Conservation (phyloP, 2,797 vertebrate genomes). For the Aulostomus chinensis region DNA sequence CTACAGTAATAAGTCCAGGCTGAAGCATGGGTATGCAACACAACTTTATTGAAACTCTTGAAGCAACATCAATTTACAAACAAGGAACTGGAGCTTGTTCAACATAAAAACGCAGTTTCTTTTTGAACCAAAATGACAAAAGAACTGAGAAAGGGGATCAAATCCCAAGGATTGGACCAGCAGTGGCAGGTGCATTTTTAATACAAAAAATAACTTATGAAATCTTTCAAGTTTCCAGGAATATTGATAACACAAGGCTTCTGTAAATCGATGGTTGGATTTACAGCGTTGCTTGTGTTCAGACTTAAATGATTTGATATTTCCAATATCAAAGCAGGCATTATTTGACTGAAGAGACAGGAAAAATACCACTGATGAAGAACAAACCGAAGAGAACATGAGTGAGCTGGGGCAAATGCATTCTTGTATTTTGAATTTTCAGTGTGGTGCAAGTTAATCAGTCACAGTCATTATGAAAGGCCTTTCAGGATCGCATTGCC, state of each 20-base stretch:
- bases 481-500: conserved; percentile 80
- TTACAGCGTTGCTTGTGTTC: conserved; percentile 69
- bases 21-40: conserved; percentile 75
- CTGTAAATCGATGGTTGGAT: conserved; percentile 66
- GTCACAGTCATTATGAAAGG: conserved; percentile 77
- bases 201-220: conserved; percentile 84
- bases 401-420: conserved; percentile 72
- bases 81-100: conserved; percentile 73
- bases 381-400: conserved; percentile 53
- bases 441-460: conserved; percentile 78
- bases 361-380: conserved; percentile 69
- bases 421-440: conserved; percentile 75
- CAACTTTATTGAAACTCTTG: conserved; percentile 87
- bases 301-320: conserved; percentile 68
- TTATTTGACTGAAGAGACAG: conserved; percentile 69
- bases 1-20: conserved; percentile 16
- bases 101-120: conserved; percentile 66
- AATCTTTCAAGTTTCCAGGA: conserved; percentile 86
- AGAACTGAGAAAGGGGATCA: conserved; percentile 51
- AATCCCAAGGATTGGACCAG: conserved; percentile 75
- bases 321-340: conserved; percentile 70
- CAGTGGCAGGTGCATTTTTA: conserved; percentile 76
- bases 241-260: conserved; percentile 75
- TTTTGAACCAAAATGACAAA: conserved; percentile 73
- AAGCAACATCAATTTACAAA: conserved; percentile 85